Conservation (phyloP, 2,797 vertebrate species). For the Clarias laeviceps region DNA sequence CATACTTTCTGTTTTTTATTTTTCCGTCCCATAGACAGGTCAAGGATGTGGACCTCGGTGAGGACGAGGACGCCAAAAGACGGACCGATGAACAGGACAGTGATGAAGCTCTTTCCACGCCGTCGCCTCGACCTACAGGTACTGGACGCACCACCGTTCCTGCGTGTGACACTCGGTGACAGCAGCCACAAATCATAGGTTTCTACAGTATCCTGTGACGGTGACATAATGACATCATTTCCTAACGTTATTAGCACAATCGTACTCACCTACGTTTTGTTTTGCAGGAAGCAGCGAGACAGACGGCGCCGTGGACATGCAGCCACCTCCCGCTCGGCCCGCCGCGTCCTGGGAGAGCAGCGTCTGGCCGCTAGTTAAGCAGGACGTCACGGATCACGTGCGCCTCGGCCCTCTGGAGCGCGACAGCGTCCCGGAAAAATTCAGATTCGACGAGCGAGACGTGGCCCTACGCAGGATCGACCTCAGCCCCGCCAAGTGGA, state of each 20-base stretch:
- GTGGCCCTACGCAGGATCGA: conserved; percentile 77
- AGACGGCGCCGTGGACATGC: background rate
- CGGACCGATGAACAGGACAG: conserved; percentile 32
- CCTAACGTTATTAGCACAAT: background rate
- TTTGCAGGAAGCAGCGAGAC: conserved; percentile 4
- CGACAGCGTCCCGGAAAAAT: conserved; percentile 82
- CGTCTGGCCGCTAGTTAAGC: conserved; percentile 74
- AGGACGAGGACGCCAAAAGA: conserved; percentile 52
- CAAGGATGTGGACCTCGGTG: conserved; percentile 24
- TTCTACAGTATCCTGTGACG: background rate
- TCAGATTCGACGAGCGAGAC: conserved; percentile 73
- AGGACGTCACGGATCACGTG: conserved; percentile 74
- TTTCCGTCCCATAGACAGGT: background rate
- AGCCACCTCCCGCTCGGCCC: conserved; percentile 41
- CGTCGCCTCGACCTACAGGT: background rate
- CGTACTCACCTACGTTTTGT: background rate
- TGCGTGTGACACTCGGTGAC: too few relatives aligned
- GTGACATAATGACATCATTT: background rate
- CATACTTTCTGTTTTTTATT: background rate
- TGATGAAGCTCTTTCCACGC: background rate
- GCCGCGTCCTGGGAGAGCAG: conserved; percentile 80
- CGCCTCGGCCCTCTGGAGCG: conserved; percentile 69
- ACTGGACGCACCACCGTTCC: background rate
- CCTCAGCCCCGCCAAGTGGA: conserved; percentile 78
- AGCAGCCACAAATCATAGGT: background rate